Conservation (phyloP, 2,113 vertebrate genomes). For the Gymnogyps californianus region DNA sequence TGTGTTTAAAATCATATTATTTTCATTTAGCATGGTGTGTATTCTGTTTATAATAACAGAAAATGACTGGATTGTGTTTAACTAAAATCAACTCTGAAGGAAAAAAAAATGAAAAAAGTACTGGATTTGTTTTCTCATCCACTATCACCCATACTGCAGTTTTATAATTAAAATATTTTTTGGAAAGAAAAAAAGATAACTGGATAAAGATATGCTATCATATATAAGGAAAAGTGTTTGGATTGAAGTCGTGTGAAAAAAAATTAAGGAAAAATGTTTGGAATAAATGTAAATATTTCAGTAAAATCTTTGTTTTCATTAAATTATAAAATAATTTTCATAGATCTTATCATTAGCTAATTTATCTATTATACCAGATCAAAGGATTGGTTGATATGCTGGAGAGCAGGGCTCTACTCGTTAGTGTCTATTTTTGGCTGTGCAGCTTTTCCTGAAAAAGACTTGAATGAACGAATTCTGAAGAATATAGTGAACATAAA, state of each 20-base stretch:
- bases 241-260: not conserved
- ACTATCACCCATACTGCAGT: rapidly evolving
- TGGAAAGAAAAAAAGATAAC: not conserved
- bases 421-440: not conserved
- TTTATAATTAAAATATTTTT: not conserved
- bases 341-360: not conserved
- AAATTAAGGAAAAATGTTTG: not conserved
- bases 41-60: not conserved
- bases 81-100: not conserved
- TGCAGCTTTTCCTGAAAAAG: not conserved
- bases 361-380: not conserved
- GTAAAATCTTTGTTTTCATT: not conserved
- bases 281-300: not conserved
- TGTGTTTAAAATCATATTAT: not conserved
- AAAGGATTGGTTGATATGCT: not conserved
- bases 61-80: not conserved
- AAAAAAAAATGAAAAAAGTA: not conserved
- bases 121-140: not conserved
- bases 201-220: not conserved
- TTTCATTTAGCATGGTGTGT: not conserved
- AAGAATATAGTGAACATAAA: not conserved
- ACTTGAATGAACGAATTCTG: not conserved
- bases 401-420: not conserved
- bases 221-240: not conserved
- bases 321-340: not conserved